Percentiles rank a stretch among this genome's conserved stretches.
These are phyloP conservation scores for Butorides virescens DNA, from an alignment of 2,113 vertebrate genomes.

Conservation along the genomic window DNA sequence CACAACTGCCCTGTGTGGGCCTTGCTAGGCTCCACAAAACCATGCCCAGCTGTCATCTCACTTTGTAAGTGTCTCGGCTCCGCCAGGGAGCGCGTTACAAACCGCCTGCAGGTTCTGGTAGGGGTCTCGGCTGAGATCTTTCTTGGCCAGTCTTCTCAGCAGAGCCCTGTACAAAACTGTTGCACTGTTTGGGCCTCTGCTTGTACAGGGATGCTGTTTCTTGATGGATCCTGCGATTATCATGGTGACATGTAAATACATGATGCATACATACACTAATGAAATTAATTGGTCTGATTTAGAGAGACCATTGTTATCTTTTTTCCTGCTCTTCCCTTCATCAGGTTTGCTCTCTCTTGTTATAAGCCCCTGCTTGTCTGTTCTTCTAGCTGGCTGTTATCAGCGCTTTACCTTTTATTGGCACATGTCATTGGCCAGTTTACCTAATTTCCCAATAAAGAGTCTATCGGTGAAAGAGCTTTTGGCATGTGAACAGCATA, in stretches of 20 bases:
- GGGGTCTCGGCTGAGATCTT: neutral
- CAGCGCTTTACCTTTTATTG: slow-evolving; percentile 15
- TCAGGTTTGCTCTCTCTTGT: neutral
- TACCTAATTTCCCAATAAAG: slow-evolving; percentile 19
- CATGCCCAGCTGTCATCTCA: neutral
- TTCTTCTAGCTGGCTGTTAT: neutral
- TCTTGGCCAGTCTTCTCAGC: neutral
- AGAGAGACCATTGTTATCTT: neutral
- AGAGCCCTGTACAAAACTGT: neutral
- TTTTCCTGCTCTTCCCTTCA: neutral
- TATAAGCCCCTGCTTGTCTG: neutral
- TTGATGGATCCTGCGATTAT: neutral
- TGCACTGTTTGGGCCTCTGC: neutral
- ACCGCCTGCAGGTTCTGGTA: neutral
- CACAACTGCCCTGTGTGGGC: neutral
- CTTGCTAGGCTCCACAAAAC: slow-evolving; percentile 35
- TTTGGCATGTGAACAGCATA: neutral
- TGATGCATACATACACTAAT: neutral
- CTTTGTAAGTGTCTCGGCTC: neutral
- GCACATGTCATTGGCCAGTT: neutral
- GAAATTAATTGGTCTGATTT: neutral
- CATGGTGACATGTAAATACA: neutral
- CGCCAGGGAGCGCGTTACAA: neutral
- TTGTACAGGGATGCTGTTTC: neutral
- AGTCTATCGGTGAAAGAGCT: neutral